Percentiles rank a stretch among this genome's conserved stretches.
These are phyloP conservation scores for Heteropelma amictum DNA, from an alignment of 2,888 invertebrate genomes.

Conservation along the genomic window DNA sequence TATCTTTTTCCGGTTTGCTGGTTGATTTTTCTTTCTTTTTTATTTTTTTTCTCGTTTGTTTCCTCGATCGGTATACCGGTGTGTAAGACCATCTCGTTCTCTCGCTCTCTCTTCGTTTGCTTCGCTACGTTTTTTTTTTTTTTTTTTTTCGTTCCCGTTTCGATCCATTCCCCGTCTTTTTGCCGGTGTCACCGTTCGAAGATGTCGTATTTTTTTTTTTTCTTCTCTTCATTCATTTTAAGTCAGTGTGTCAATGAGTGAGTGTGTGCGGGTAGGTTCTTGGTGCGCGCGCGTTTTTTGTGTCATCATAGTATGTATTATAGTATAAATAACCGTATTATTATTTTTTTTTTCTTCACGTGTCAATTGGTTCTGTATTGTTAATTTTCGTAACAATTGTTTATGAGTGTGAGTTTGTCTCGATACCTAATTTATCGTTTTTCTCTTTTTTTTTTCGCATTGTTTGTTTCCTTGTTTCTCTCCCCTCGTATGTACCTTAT, in stretches of 20 bases:
- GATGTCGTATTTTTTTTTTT: conserved; percentile 28
- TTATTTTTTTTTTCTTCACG: conserved; percentile 29
- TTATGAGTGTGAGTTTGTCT: conserved; percentile 17
- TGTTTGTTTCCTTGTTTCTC: not conserved
- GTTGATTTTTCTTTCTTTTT: conserved; percentile 41
- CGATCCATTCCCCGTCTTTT: conserved; percentile 27
- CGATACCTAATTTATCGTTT: conserved; percentile 37
- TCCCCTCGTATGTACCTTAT: conserved; percentile 4
- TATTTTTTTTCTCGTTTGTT: no score
- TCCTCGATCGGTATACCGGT: no score
- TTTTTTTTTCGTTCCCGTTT: conserved; percentile 17
- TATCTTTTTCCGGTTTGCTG: conserved; percentile 49
- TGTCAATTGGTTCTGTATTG: conserved; percentile 54
- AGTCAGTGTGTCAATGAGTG: conserved; percentile 56
- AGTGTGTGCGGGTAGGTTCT: conserved; percentile 61
- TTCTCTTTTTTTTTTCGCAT: not conserved
- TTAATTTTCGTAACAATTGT: conserved; percentile 53
- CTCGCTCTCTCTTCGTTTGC: not conserved
- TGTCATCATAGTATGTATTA: conserved; percentile 51
- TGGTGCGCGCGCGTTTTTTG: conserved; percentile 59
- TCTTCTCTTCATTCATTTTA: conserved; percentile 18
- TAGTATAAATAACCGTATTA: conserved; percentile 53
- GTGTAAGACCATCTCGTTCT: conserved; percentile 49
- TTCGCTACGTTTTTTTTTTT: conserved; percentile 11
- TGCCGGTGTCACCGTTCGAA: conserved; percentile 49